Evolutionary conservation across 1,140 invertebrate genomes (phyloP).

Genomic region (Idris sp.): DNA sequence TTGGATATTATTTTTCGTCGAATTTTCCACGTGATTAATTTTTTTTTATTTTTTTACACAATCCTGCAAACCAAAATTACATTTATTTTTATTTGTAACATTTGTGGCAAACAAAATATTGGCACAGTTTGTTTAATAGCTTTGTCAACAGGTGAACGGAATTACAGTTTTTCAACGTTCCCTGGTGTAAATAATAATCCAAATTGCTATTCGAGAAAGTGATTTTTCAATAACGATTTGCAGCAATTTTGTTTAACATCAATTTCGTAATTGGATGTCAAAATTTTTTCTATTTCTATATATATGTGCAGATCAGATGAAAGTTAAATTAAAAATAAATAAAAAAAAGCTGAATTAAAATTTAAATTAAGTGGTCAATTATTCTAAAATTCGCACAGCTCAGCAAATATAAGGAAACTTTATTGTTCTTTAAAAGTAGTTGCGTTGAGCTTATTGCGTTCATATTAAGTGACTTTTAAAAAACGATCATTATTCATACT

Average conservation of each 20-base stretch:
- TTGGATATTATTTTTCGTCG: too few relatives aligned
- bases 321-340: too few relatives aligned
- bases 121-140: conserved; percentile 23
- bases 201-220: conserved; percentile 24
- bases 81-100: too few relatives aligned
- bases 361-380: too few relatives aligned
- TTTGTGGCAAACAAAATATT: conserved; percentile 6
- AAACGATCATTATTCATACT: conserved; percentile 31
- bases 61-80: too few relatives aligned
- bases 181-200: conserved; percentile 26
- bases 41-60: too few relatives aligned
- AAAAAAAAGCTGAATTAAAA: too few relatives aligned
- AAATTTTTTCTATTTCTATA: too few relatives aligned
- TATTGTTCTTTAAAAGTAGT: conserved; percentile 30
- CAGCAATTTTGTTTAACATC: conserved; percentile 33
- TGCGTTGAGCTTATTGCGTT: conserved; percentile 31
- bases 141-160: conserved; percentile 33
- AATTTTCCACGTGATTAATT: too few relatives aligned
- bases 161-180: conserved; percentile 7
- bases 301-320: too few relatives aligned
- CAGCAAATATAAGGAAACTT: conserved; percentile 20
- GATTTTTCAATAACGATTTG: conserved; percentile 22
- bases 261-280: too few relatives aligned
- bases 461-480: conserved; percentile 36
- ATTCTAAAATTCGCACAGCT: conserved; percentile 23